Evolutionary conservation across 1,140 invertebrate species (phyloP).

Genomic region (Temnothorax curvispinosus): DNA sequence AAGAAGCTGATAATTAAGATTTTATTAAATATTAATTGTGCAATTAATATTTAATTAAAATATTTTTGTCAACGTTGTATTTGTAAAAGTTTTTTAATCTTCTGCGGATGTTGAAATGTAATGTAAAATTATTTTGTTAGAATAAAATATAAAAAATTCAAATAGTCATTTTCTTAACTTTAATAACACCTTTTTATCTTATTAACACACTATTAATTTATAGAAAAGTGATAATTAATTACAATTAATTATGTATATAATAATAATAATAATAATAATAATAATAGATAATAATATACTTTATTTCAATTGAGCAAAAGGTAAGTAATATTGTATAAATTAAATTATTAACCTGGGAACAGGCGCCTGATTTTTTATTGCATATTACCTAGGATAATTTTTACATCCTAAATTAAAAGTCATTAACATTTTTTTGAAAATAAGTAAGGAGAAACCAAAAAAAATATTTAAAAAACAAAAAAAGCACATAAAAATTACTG

Average conservation of each 20-base stretch:
- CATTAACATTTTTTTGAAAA: no score
- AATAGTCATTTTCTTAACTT: not conserved
- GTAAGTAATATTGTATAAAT: no score
- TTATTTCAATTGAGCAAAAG: no score
- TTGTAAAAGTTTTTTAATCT: not conserved
- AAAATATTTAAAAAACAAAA: no score
- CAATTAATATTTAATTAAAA: not conserved
- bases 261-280: no score
- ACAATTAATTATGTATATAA: not conserved
- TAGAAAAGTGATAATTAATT: not conserved
- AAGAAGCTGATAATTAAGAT: not conserved
- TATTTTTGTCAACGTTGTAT: not conserved
- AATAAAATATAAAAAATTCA: not conserved
- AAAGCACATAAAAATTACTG: no score
- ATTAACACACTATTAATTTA: not conserved
- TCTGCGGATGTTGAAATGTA: not conserved
- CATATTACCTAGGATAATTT: no score
- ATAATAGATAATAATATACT: no score
- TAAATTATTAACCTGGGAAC: no score
- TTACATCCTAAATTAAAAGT: no score
- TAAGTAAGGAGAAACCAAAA: no score
- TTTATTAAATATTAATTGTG: not conserved
- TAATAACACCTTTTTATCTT: not conserved
- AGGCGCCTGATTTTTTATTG: no score
- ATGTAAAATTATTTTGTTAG: not conserved